Conservation (phyloP, 2,113 vertebrate species). For the Marcusenius ussheri region DNA sequence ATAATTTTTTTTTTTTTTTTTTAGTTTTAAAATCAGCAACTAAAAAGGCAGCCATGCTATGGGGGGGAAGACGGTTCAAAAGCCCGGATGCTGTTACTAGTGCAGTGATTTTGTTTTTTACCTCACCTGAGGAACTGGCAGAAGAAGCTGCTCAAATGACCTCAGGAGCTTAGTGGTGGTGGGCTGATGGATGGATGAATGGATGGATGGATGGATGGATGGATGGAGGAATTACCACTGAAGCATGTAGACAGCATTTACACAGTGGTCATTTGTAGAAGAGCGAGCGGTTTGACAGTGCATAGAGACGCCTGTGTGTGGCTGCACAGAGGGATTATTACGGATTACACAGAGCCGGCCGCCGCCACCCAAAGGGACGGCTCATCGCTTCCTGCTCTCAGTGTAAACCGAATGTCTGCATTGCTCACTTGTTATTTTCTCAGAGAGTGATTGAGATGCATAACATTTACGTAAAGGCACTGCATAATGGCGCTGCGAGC, state of each 20-base stretch:
- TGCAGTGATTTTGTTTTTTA: not conserved
- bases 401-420: conserved; percentile 8
- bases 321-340: not conserved
- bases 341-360: not conserved
- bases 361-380: not conserved
- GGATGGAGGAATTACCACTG: not conserved
- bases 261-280: not conserved
- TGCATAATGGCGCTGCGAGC: conserved; percentile 27
- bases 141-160: not conserved
- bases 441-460: conserved; percentile 55
- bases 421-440: conserved; percentile 53
- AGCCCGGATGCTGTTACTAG: not conserved
- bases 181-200: not conserved
- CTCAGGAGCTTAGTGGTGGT: not conserved
- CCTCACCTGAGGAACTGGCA: not conserved
- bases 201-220: not conserved
- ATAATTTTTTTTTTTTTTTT: not conserved
- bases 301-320: not conserved
- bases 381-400: not conserved
- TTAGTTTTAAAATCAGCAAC: not conserved
- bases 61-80: not conserved
- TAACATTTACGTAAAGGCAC: conserved; percentile 54
- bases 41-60: not conserved
- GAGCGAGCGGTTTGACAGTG: not conserved
- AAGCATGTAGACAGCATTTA: not conserved